These are phyloP conservation scores for Mesaphorura yosii DNA, from an alignment of 1,140 invertebrate genomes.

Conservation along the genomic window DNA sequence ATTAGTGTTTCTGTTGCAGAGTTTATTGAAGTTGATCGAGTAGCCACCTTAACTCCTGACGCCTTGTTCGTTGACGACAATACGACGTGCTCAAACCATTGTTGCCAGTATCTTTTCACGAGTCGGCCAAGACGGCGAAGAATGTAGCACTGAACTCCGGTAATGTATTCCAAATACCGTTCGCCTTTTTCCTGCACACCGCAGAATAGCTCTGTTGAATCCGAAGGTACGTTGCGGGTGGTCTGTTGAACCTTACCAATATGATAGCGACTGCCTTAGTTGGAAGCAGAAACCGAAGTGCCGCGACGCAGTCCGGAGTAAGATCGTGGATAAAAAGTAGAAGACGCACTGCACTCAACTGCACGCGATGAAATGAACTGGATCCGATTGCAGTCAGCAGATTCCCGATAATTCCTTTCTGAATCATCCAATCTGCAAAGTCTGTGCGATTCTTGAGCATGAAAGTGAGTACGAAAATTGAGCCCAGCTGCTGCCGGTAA, in stretches of 20 bases:
- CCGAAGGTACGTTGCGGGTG: neutral
- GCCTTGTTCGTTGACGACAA: neutral
- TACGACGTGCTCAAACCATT: slow-evolving; percentile 1
- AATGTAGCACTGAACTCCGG: neutral
- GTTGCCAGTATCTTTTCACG: slow-evolving; percentile 4
- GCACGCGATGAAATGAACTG: neutral
- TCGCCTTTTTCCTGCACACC: slow-evolving; percentile 7
- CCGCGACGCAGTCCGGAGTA: slow-evolving; percentile 6
- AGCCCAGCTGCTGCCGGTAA: no score
- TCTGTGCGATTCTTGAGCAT: slow-evolving; percentile 11
- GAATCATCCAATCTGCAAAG: slow-evolving; percentile 9
- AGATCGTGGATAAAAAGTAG: slow-evolving; percentile 14
- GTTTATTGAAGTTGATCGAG: neutral
- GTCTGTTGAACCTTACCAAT: neutral
- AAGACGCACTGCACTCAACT: slow-evolving; percentile 6
- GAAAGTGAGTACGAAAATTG: neutral
- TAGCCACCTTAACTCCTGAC: neutral
- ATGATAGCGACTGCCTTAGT: neutral
- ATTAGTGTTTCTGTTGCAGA: neutral
- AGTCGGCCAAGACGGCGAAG: slow-evolving; percentile 5
- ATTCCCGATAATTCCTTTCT: slow-evolving; percentile 13
- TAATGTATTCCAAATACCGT: slow-evolving; percentile 6
- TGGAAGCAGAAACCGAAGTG: neutral
- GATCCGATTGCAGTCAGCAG: slow-evolving; percentile 5
- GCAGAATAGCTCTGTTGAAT: neutral